Evolutionary conservation across 2,797 vertebrate genomes (phyloP).

Genomic region (Sylvia borin): DNA sequence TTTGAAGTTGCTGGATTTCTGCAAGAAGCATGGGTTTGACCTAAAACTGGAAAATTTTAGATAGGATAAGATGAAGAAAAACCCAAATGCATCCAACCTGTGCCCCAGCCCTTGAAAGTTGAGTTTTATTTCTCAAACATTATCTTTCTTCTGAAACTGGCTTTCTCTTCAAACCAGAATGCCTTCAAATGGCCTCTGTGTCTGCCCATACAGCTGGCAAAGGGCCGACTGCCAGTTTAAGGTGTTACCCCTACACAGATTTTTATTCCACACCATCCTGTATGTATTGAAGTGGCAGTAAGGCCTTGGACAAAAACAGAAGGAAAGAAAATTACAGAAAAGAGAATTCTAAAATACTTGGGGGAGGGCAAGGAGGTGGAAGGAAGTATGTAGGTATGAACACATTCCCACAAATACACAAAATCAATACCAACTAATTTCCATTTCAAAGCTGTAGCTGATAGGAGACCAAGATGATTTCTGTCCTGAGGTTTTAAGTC

Average conservation of each 20-base stretch:
- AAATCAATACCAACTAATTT: background rate
- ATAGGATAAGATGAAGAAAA: background rate
- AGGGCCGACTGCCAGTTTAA: background rate
- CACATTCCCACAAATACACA: background rate
- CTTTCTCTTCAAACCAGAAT: background rate
- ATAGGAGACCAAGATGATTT: background rate
- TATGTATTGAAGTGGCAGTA: background rate
- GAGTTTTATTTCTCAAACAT: background rate
- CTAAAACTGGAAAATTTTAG: slow-evolving; percentile 9
- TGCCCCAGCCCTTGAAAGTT: background rate
- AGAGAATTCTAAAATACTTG: background rate
- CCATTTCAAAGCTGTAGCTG: background rate
- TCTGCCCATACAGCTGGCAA: background rate
- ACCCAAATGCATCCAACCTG: background rate
- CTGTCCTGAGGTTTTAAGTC: background rate
- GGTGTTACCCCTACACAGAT: background rate
- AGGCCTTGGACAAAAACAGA: background rate
- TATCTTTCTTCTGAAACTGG: background rate
- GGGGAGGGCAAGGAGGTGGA: rapidly evolving
- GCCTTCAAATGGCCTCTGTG: background rate
- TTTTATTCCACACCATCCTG: background rate
- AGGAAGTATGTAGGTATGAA: background rate
- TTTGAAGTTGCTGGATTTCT: slow-evolving; percentile 38
- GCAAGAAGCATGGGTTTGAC: background rate
- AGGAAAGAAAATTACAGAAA: background rate